Conservation (phyloP, 2,888 invertebrate species). For the Napeogenes sylphis region DNA sequence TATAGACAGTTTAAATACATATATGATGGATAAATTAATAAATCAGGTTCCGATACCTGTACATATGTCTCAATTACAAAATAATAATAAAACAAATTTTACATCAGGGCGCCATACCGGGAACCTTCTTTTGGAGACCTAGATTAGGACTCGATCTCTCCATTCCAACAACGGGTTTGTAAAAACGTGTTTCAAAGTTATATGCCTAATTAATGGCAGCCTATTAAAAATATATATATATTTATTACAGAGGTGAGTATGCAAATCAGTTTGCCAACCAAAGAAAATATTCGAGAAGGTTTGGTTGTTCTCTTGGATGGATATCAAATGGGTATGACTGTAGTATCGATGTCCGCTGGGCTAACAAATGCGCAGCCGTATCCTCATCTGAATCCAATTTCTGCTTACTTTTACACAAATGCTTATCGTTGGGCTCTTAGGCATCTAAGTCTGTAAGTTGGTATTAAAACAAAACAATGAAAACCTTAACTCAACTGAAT, state of each 20-base stretch:
- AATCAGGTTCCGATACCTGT: too few relatives aligned
- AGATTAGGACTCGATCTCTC: constrained; percentile 44
- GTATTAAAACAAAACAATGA: too few relatives aligned
- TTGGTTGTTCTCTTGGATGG: constrained; percentile 48
- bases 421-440: constrained; percentile 55
- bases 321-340: constrained; percentile 47
- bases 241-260: constrained; percentile 34
- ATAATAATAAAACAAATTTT: too few relatives aligned
- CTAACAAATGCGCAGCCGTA: constrained; percentile 36
- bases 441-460: constrained; percentile 54
- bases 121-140: constrained; percentile 47
- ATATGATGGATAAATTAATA: too few relatives aligned
- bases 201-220: constrained; percentile 29
- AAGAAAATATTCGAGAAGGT: constrained; percentile 39
- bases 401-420: constrained; percentile 52
- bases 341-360: constrained; percentile 44
- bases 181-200: constrained; percentile 3
- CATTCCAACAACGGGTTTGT: constrained; percentile 40
- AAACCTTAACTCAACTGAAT: too few relatives aligned
- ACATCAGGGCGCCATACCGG: constrained; percentile 39
- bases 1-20: too few relatives aligned
- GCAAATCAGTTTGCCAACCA: constrained; percentile 32
- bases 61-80: too few relatives aligned
- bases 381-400: constrained; percentile 46
- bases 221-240: not conserved